phyloP scores from a whole-genome alignment of 2,888 invertebrate genomes.

The Stomorhina lunata region DNA sequence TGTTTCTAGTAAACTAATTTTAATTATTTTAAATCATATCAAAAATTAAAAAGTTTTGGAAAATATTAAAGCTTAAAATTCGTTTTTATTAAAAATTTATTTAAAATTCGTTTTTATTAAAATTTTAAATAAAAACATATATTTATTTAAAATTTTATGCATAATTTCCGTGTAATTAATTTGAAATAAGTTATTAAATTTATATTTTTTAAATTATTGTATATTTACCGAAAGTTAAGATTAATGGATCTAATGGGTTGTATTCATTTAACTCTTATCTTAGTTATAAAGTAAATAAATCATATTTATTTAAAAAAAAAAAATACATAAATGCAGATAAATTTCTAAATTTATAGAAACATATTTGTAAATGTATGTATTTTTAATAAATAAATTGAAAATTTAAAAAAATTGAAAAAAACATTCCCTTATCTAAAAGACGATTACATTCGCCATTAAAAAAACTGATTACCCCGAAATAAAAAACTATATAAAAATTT shows the following conservation, averaged over 20 bases:
- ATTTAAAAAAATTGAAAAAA: neutral
- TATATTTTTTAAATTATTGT: conserved; percentile 4
- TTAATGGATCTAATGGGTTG: conserved; percentile 1
- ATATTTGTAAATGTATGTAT: neutral
- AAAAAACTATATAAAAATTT: conserved; percentile 19
- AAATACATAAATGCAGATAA: neutral
- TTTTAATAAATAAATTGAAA: neutral
- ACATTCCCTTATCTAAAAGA: neutral
- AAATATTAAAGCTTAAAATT: too few species aligned
- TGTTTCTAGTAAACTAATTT: too few species aligned
- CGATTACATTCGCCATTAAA: conserved; percentile 1
- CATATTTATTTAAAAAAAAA: conserved; percentile 13
- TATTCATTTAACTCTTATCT: conserved; percentile 26
- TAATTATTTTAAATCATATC: too few species aligned
- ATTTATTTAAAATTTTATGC: too few species aligned
- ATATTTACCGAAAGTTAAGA: neutral
- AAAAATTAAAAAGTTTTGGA: too few species aligned
- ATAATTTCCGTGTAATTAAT: too few species aligned
- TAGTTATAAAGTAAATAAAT: conserved; percentile 17
- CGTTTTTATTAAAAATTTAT: too few species aligned
- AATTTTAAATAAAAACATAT: too few species aligned
- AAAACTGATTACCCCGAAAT: conserved; percentile 16
- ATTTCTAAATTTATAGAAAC: too few species aligned
- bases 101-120: too few species aligned
- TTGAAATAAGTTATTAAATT: conserved; percentile 28